Percentiles rank a stretch among this genome's conserved stretches.
These are phyloP conservation scores for Erythrocercus mccallii DNA, from an alignment of 2,113 vertebrate species.

Conservation along the genomic window DNA sequence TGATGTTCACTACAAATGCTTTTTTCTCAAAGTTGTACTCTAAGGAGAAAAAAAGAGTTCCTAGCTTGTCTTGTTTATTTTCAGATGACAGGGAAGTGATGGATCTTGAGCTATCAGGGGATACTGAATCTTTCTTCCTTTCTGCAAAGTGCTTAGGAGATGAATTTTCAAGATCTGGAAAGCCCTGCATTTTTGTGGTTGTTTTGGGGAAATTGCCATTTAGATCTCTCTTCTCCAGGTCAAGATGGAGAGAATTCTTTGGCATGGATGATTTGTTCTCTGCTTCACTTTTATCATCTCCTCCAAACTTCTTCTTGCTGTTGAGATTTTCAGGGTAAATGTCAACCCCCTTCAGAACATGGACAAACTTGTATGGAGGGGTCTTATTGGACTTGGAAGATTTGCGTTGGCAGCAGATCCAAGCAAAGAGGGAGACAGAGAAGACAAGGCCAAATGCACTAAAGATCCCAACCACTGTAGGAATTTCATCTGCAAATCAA, in stretches of 20 bases:
- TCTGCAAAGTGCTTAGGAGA: constrained; percentile 81
- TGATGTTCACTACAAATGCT: constrained; percentile 94
- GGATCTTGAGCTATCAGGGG: constrained; percentile 85
- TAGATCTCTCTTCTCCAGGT: constrained; percentile 92
- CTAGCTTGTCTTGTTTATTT: constrained; percentile 82
- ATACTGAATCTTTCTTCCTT: constrained; percentile 78
- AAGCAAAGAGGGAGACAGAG: constrained; percentile 91
- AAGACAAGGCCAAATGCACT: constrained; percentile 95
- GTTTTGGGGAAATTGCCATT: constrained; percentile 94
- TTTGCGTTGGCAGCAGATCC: constrained; percentile 98
- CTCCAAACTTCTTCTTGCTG: constrained; percentile 92
- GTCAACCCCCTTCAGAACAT: constrained; percentile 97
- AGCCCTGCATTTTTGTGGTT: constrained; percentile 81
- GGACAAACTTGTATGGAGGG: constrained; percentile 96
- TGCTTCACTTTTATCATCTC: constrained; percentile 75
- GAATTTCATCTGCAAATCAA: constrained; percentile 86
- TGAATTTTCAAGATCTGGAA: constrained; percentile 81
- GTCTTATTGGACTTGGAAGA: constrained; percentile 91
- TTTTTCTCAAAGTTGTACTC: constrained; percentile 97
- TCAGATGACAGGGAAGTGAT: constrained; percentile 82
- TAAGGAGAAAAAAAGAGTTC: constrained; percentile 91
- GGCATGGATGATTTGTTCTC: constrained; percentile 75
- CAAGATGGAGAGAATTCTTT: constrained; percentile 85
- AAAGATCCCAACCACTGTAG: constrained; percentile 89
- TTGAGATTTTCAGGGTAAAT: constrained; percentile 95